These are phyloP conservation scores for Catocala nupta DNA, from an alignment of 2,888 invertebrate species.

Conservation along the genomic window DNA sequence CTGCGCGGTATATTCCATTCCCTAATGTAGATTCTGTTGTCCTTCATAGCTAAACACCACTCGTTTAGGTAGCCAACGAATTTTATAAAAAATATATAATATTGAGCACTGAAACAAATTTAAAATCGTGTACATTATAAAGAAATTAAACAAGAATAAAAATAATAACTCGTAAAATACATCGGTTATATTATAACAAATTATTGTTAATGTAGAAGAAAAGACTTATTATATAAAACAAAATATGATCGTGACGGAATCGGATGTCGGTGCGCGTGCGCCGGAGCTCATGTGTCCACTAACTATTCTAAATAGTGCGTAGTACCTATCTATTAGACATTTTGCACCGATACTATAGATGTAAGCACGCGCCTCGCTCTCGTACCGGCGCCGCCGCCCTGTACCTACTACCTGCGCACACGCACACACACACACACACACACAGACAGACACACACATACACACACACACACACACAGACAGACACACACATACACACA, in stretches of 20 bases:
- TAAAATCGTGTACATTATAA: conserved; percentile 77
- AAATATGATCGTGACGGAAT: conserved; percentile 52
- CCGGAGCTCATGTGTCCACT: conserved; percentile 74
- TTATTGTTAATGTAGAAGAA: conserved; percentile 83
- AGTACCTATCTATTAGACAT: conserved; percentile 80
- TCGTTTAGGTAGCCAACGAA: conserved; percentile 86
- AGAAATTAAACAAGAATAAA: conserved; percentile 50
- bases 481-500: neutral
- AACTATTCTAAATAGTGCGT: conserved; percentile 83
- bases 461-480: neutral
- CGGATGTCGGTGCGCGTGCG: conserved; percentile 62
- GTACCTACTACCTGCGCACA: neutral
- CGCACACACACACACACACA: neutral
- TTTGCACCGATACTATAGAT: conserved; percentile 82
- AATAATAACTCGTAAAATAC: conserved; percentile 60
- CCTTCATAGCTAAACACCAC: conserved; percentile 76
- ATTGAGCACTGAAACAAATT: conserved; percentile 84
- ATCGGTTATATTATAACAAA: conserved; percentile 73
- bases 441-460: neutral
- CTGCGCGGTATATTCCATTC: conserved; percentile 74
- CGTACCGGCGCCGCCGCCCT: conserved; percentile 22
- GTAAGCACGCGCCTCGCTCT: conserved; percentile 67
- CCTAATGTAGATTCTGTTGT: conserved; percentile 76
- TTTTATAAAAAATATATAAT: conserved; percentile 77
- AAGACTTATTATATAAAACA: conserved; percentile 79